Percentiles rank a stretch among this genome's conserved stretches.
phyloP scores from a whole-genome alignment of 2,888 invertebrate species.

The Coenonympha arcania region DNA sequence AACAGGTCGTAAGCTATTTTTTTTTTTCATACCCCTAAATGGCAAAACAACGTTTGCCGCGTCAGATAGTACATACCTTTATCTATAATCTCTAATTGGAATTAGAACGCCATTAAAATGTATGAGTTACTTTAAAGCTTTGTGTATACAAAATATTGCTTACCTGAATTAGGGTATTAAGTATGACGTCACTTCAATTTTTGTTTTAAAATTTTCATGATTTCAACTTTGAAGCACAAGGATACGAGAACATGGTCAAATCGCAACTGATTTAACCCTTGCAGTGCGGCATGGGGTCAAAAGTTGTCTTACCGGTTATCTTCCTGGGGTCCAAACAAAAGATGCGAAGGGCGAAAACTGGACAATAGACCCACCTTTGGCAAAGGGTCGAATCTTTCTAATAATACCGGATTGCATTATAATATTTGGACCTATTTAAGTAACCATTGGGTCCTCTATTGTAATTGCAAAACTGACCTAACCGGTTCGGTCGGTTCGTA shows the following conservation, averaged over 20 bases:
- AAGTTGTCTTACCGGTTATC: slow-evolving; percentile 74
- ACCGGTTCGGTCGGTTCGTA: slow-evolving; percentile 57
- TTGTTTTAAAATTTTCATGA: neutral
- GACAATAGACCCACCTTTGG: slow-evolving; percentile 58
- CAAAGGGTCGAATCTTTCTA: slow-evolving; percentile 32
- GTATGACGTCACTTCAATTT: neutral
- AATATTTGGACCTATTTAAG: slow-evolving; percentile 74
- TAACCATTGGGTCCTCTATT: slow-evolving; percentile 67
- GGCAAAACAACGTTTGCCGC: too few species aligned
- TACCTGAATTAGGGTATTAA: neutral
- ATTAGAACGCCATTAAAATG: too few species aligned
- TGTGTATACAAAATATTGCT: neutral
- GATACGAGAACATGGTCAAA: slow-evolving; percentile 47
- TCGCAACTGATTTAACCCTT: slow-evolving; percentile 62
- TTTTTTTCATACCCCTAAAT: too few species aligned
- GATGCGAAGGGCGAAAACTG: slow-evolving; percentile 59
- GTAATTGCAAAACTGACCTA: slow-evolving; percentile 70
- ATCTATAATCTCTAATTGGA: too few species aligned
- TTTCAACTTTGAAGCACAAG: slow-evolving; percentile 13
- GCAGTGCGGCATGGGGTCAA: slow-evolving; percentile 49
- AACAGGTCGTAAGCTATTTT: too few species aligned
- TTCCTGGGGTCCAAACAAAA: slow-evolving; percentile 55
- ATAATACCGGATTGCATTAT: slow-evolving; percentile 65
- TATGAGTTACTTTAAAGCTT: too few species aligned
- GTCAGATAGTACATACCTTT: too few species aligned